Evolutionary conservation across 2,888 invertebrate genomes (phyloP), one percentile per base, ranked within the genome.

Genomic region (Nomada hirtipes): DNA sequence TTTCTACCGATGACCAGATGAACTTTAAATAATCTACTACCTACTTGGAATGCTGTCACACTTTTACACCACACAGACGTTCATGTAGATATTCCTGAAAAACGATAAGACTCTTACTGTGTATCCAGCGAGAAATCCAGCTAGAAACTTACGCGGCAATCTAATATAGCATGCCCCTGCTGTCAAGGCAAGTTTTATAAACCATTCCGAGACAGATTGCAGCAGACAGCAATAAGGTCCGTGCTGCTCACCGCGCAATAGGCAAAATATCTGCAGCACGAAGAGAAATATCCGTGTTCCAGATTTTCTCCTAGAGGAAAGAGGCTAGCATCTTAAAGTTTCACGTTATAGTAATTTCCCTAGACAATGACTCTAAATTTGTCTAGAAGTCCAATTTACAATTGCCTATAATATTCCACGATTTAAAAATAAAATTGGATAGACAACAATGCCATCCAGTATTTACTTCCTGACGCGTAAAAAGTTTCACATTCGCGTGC

Each of bases 181-280:
- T 50, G 76, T 59, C 73, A 63, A 59, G 64, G 42, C 73, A 65
- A 73, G 59, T 73, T 73, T 76, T 73, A 76, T 73, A 76, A 76
- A 64, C 73, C 52, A 64, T 64, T 73, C 57, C 59, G 50, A 73
- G 76, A 64, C 76, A 64, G 73, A 73, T 76, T 73, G 57, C 64
- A 64, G 64, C 50, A 20, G 64, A 42, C 42, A 15, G 74, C 52
- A 74, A 60, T 74, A 59, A 68, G 57, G 59, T 42, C 36, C 20
- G 57, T n/a, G 55, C 36, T 36, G 55, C 63, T 23, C 20, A 11
- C 26, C 42, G 23, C n/a, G 50, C 50, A 70, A 70, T 61, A 60
- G 68, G 23, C 26, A 26, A 64, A 64, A 55, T 64, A 44, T 64
- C 63, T 65, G 18, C 20, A 42, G 23, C 26, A 2, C 20, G 42